Percentiles rank a stretch among this genome's conserved stretches.
phyloP scores from a whole-genome alignment of 2,888 invertebrate species.

The Erynnis tages region DNA sequence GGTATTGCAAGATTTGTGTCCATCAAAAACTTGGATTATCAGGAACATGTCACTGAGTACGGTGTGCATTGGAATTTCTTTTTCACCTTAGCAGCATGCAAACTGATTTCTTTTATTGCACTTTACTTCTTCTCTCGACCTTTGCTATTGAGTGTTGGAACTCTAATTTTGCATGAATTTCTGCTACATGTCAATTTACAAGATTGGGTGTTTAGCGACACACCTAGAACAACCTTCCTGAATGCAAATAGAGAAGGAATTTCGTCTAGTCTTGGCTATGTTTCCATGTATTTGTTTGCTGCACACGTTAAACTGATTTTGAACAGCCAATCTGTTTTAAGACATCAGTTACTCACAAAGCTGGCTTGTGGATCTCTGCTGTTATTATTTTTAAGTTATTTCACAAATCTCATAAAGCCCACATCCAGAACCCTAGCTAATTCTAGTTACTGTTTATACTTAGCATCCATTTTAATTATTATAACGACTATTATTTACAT shows the following conservation, averaged over 20 bases:
- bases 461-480: slow-evolving; percentile 84
- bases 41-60: slow-evolving; percentile 95
- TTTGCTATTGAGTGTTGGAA: slow-evolving; percentile 76
- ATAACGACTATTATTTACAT: slow-evolving; percentile 78
- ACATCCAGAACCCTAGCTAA: slow-evolving; percentile 92
- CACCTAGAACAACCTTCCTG: slow-evolving; percentile 82
- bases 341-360: slow-evolving; percentile 39
- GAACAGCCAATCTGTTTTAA: slow-evolving; percentile 50
- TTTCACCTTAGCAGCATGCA: slow-evolving; percentile 93
- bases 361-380: slow-evolving; percentile 42
- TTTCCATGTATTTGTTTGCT: slow-evolving; percentile 90
- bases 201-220: slow-evolving; percentile 85
- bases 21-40: slow-evolving; percentile 87
- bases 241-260: slow-evolving; percentile 96
- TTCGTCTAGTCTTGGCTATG: slow-evolving; percentile 91
- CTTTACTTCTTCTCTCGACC: slow-evolving; percentile 78
- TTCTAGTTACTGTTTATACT: slow-evolving; percentile 89
- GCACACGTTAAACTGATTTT: slow-evolving; percentile 83
- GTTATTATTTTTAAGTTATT: slow-evolving; percentile 68
- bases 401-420: slow-evolving; percentile 75
- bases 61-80: slow-evolving; percentile 99
- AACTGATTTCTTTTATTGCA: slow-evolving; percentile 85
- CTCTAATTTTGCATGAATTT: slow-evolving; percentile 85
- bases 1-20: slow-evolving; percentile 84
- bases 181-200: slow-evolving; percentile 83